A percentile compares a stretch with the other conserved stretches of the same genome.
Conservation (phyloP, 2,888 invertebrate genomes). For the Noctuana brunneofusca region DNA sequence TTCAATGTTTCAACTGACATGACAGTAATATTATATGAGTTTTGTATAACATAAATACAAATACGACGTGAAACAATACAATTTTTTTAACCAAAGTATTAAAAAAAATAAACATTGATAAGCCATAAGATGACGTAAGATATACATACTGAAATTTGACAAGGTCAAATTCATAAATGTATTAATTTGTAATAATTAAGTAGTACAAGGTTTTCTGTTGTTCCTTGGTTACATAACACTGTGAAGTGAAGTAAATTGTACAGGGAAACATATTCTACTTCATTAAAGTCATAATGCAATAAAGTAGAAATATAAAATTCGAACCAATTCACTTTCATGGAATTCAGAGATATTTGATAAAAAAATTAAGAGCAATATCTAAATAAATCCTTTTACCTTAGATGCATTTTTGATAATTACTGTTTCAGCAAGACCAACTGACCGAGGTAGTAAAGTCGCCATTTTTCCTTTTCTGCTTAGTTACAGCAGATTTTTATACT, state of each 20-base stretch:
- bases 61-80: not conserved
- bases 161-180: constrained; percentile 76
- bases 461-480: constrained; percentile 76
- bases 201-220: constrained; percentile 8
- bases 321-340: not conserved
- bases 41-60: constrained; percentile 2
- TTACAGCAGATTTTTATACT: constrained; percentile 3
- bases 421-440: constrained; percentile 87
- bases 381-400: constrained; percentile 82
- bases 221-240: constrained; percentile 23
- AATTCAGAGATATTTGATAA: not conserved
- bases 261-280: not conserved
- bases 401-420: constrained; percentile 86
- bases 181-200: constrained; percentile 7
- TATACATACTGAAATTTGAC: constrained; percentile 60
- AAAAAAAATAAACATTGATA: constrained; percentile 43
- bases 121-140: constrained; percentile 69
- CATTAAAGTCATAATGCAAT: not conserved
- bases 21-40: too few species aligned
- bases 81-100: not conserved
- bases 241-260: not conserved
- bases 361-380: not conserved
- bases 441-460: constrained; percentile 91
- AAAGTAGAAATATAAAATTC: not conserved
- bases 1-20: not conserved